These are phyloP conservation scores for Eristalis tenax DNA, from an alignment of 2,888 invertebrate species.

Conservation along the genomic window DNA sequence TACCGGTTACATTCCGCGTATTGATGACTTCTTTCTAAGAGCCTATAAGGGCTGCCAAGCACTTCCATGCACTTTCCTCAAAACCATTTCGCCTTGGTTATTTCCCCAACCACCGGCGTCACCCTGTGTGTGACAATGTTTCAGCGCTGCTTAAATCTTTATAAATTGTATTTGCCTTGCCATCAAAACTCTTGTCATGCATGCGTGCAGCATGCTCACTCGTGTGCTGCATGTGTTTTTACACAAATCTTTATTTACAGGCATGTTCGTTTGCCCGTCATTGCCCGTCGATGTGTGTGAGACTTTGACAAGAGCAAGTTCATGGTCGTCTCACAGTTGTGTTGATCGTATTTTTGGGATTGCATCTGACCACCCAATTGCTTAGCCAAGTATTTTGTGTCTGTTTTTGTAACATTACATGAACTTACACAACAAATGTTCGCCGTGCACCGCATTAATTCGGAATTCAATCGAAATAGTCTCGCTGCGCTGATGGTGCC, in stretches of 20 bases:
- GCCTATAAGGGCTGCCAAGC: background rate
- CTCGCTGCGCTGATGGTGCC: background rate
- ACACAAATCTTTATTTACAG: background rate
- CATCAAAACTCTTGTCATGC: background rate
- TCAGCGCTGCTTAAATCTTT: background rate
- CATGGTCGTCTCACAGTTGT: conserved; percentile 22
- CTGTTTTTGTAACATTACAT: background rate
- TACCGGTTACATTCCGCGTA: background rate
- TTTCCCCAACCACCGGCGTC: background rate
- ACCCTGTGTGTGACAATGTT: background rate
- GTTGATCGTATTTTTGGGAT: conserved; percentile 3
- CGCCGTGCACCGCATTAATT: background rate
- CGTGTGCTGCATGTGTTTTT: background rate
- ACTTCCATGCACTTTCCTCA: background rate
- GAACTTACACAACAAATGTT: conserved; percentile 6
- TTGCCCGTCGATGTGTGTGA: background rate
- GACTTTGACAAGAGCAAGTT: conserved; percentile 45
- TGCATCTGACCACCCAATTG: background rate
- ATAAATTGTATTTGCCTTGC: background rate
- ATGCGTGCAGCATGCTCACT: background rate
- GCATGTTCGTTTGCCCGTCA: background rate
- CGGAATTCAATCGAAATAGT: background rate
- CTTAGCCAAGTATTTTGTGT: conserved; percentile 1
- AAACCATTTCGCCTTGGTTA: background rate
- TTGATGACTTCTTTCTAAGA: background rate